These are phyloP conservation scores for Pristiophorus japonicus DNA, from an alignment of 2,113 vertebrate species.

Conservation along the genomic window DNA sequence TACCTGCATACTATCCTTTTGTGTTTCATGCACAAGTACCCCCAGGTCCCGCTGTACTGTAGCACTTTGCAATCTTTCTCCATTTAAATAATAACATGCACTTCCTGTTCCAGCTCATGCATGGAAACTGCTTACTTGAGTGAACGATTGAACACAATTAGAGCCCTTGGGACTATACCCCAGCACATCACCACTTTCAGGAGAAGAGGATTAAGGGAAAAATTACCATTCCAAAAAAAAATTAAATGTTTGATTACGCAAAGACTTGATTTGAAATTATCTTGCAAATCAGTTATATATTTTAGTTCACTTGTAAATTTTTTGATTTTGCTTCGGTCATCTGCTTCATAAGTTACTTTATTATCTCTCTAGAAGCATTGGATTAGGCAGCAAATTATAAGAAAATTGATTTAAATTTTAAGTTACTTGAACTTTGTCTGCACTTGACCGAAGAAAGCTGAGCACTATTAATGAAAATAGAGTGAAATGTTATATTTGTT, in stretches of 20 bases:
- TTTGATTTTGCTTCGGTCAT: neutral
- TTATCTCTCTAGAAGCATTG: neutral
- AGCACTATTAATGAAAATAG: constrained; percentile 10
- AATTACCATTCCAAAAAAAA: neutral
- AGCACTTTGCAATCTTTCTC: too few species aligned
- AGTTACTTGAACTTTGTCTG: neutral
- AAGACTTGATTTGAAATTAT: neutral
- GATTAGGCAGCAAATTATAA: neutral
- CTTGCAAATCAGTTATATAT: neutral
- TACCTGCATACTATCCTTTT: too few species aligned
- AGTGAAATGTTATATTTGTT: constrained; percentile 16
- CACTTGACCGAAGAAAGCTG: neutral
- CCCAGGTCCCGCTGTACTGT: too few species aligned
- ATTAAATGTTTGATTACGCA: neutral
- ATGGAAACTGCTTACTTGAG: neutral
- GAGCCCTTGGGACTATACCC: neutral
- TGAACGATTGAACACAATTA: neutral
- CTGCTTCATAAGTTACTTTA: neutral
- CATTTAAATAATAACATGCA: too few species aligned
- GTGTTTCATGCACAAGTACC: too few species aligned
- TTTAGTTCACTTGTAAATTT: neutral
- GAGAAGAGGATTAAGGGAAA: neutral
- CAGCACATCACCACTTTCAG: neutral
- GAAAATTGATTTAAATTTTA: neutral
- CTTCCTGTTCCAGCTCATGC: neutral